A percentile compares a stretch with the other conserved stretches of the same genome.
These are phyloP conservation scores for Labroides dimidiatus DNA, from an alignment of 2,797 vertebrate genomes.

Conservation along the genomic window DNA sequence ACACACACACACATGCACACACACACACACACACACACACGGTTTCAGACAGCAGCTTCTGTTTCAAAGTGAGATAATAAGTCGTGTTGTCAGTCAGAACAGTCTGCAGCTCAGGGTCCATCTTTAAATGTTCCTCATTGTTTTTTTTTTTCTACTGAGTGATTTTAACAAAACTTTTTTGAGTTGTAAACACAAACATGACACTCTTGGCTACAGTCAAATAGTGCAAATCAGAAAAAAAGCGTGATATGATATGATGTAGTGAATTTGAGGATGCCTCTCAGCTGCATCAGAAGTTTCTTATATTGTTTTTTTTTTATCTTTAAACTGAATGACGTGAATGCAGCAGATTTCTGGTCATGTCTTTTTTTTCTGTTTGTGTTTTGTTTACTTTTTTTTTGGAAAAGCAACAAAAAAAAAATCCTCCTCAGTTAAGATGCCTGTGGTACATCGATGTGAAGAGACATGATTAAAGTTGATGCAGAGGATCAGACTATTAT, in stretches of 20 bases:
- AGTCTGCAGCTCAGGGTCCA: neutral
- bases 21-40: neutral
- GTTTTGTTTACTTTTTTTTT: no score
- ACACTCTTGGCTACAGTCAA: neutral
- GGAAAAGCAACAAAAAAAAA: no score
- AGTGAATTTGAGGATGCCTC: neutral
- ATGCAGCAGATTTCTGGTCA: no score
- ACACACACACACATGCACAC: neutral
- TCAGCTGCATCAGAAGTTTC: neutral
- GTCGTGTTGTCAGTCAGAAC: conserved; percentile 14
- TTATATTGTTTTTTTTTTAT: no score
- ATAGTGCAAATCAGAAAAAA: neutral
- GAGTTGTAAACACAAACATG: neutral
- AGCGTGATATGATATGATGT: neutral
- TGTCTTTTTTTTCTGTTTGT: no score
- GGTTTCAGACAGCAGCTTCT: conserved; percentile 17
- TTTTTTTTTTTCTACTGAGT: neutral
- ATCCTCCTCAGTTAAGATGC: no score
- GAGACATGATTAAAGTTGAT: neutral
- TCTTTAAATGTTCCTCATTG: neutral
- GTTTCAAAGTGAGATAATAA: conserved; percentile 24
- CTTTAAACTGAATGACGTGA: no score
- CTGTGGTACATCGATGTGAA: neutral
- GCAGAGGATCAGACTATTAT: no score
- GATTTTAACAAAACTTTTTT: neutral